phyloP scores from a whole-genome alignment of 2,797 vertebrate species.

The Gobionotothen gibberifrons region DNA sequence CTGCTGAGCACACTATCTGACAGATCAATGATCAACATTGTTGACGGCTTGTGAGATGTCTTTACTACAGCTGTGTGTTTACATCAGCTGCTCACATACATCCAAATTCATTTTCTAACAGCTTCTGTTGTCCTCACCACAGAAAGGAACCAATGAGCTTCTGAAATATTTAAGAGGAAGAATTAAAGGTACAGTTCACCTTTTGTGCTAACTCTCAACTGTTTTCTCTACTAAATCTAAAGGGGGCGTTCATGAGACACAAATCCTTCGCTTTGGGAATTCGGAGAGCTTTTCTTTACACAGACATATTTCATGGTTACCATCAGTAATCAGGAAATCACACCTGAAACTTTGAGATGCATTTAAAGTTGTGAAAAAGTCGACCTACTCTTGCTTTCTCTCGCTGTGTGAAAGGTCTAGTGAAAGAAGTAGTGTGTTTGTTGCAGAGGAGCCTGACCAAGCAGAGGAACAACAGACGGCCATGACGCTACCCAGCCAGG shows the following conservation, averaged over 20 bases:
- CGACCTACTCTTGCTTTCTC: too few relatives aligned
- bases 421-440: neutral
- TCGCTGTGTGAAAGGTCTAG: too few relatives aligned
- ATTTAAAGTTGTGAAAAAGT: too few relatives aligned
- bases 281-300: too few relatives aligned
- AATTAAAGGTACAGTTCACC: constrained; percentile 88
- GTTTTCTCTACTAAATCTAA: neutral
- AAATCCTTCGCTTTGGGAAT: too few relatives aligned
- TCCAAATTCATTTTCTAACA: neutral
- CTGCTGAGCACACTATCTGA: too few relatives aligned
- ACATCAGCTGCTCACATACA: neutral
- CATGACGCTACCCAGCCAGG: constrained; percentile 93
- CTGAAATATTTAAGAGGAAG: constrained; percentile 92
- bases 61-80: neutral
- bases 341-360: too few relatives aligned
- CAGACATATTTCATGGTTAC: too few relatives aligned
- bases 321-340: too few relatives aligned
- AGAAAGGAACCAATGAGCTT: constrained; percentile 96
- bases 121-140: constrained; percentile 48
- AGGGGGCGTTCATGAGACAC: neutral
- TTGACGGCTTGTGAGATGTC: neutral
- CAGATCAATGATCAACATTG: neutral
- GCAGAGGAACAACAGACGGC: constrained; percentile 81
- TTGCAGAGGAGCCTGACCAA: constrained; percentile 80
- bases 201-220: constrained; percentile 1